These are phyloP conservation scores for Phoenicopterus ruber DNA, from an alignment of 2,113 vertebrate genomes.

Conservation along the genomic window DNA sequence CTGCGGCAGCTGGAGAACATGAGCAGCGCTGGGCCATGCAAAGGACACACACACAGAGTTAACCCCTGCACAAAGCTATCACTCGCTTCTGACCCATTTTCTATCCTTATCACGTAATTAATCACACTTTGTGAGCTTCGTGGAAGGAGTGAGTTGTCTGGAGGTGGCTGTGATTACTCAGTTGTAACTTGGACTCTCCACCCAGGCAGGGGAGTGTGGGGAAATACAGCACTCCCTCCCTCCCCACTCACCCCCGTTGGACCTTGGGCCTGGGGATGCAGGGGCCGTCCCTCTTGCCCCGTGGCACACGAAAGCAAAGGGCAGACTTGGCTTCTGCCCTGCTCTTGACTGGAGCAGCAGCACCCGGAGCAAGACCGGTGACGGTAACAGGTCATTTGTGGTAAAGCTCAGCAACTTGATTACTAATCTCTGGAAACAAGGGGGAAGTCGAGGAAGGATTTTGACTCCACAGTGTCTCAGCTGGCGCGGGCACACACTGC, in stretches of 20 bases:
- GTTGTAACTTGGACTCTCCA: not conserved
- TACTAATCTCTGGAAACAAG: not conserved
- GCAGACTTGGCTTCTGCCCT: not conserved
- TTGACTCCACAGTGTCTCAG: rapidly evolving
- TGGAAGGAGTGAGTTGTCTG: not conserved
- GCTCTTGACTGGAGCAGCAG: not conserved
- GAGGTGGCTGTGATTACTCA: not conserved
- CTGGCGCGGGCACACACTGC: not conserved
- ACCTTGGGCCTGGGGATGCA: not conserved
- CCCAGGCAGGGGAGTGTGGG: not conserved
- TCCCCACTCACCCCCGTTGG: not conserved
- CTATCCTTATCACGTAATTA: not conserved
- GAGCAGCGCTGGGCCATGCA: not conserved
- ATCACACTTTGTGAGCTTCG: not conserved
- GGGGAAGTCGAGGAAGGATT: not conserved
- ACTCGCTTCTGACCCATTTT: not conserved
- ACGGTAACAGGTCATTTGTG: not conserved
- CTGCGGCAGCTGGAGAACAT: not conserved
- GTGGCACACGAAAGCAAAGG: not conserved
- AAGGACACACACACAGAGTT: not conserved
- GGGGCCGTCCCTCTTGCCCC: not conserved
- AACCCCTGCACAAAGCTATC: not conserved
- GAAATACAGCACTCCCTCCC: not conserved
- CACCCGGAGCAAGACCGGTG: not conserved
- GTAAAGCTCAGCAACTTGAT: constrained; percentile 34